Evolutionary conservation across 2,113 vertebrate species (phyloP), one percentile per base, ranked within the genome.

Genomic region (Platanista minor): DNA sequence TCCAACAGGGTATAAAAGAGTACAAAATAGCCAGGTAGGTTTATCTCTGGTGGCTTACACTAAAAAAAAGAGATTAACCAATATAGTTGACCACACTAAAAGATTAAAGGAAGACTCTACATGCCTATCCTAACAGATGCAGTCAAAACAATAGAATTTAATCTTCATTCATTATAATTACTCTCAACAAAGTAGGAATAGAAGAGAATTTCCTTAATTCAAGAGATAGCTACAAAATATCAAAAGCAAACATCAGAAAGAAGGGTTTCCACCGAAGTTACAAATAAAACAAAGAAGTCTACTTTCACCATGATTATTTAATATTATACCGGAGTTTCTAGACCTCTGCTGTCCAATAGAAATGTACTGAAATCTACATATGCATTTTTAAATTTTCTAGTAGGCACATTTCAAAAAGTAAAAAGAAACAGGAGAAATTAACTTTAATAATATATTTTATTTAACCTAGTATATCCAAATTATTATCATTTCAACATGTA

Each of bases 391-490:
- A 15, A 43, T 75, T 64, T 78, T 80, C 91, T 20, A 25, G 29
- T 41, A 93, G 15, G n/a, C 13, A 81, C 23, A 31, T 81, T 90
- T 20, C 3, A 66, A 91, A 89, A 66, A 57, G 52, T 62, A 54
- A 52, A 93, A 96, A 71, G 39, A 80, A 74, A 54, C 11, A 96
- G 39, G 1, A 93, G 29, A 88, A 77, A 61, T 82, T 87, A 54
- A 88, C 41, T 54, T 77, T 39, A 97, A 49, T 67, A 87, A 54
- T 82, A 78, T 46, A n/a, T 90, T 90, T 92, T 67, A 71, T 86
- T 90, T 86, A 93, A 90, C 36, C n/a, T 54, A 52, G 6, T 23
- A 52, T 52, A 33, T 82, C 17, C 46, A 86, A 86, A 54, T 85
- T 81, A 72, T 46, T 69, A 80, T 29, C 27, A 43, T 71, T 77